A percentile compares a stretch with the other conserved stretches of the same genome.
phyloP scores from a whole-genome alignment of 1,140 invertebrate species.

The Heliothis subflexa region DNA sequence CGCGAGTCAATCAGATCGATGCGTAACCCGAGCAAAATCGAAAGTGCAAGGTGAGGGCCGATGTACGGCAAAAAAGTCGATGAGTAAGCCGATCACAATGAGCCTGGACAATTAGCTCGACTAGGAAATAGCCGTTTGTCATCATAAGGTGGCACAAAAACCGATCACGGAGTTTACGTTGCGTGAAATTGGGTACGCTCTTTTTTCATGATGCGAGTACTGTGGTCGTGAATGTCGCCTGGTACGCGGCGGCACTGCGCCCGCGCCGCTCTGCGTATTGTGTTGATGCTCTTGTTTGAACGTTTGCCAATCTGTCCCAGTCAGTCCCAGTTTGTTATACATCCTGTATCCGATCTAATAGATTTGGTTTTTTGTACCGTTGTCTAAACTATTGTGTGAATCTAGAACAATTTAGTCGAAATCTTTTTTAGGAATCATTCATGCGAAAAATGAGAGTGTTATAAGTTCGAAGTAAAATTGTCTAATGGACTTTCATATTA shows the following conservation, averaged over 20 bases:
- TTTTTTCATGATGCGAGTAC: slow-evolving; percentile 58
- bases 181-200: slow-evolving; percentile 65
- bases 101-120: slow-evolving; percentile 58
- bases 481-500: too few relatives aligned
- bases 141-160: slow-evolving; percentile 64
- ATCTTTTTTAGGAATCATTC: not conserved
- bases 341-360: slow-evolving; percentile 19
- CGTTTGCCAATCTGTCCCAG: slow-evolving; percentile 32
- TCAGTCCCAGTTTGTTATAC: slow-evolving; percentile 1
- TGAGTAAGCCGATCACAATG: slow-evolving; percentile 56
- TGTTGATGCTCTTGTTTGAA: slow-evolving; percentile 37
- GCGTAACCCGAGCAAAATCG: slow-evolving; percentile 56
- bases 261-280: slow-evolving; percentile 9
- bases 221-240: slow-evolving; percentile 40
- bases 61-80: slow-evolving; percentile 57
- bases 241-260: slow-evolving; percentile 42
- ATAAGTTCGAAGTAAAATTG: too few relatives aligned
- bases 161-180: slow-evolving; percentile 66
- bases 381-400: slow-evolving; percentile 1
- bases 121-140: slow-evolving; percentile 62
- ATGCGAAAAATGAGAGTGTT: too few relatives aligned
- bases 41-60: slow-evolving; percentile 66
- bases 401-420: slow-evolving; percentile 1
- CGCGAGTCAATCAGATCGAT: slow-evolving; percentile 36
- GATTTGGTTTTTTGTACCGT: slow-evolving; percentile 1